phyloP scores from a whole-genome alignment of 2,797 vertebrate genomes.

The Myotis myotis region DNA sequence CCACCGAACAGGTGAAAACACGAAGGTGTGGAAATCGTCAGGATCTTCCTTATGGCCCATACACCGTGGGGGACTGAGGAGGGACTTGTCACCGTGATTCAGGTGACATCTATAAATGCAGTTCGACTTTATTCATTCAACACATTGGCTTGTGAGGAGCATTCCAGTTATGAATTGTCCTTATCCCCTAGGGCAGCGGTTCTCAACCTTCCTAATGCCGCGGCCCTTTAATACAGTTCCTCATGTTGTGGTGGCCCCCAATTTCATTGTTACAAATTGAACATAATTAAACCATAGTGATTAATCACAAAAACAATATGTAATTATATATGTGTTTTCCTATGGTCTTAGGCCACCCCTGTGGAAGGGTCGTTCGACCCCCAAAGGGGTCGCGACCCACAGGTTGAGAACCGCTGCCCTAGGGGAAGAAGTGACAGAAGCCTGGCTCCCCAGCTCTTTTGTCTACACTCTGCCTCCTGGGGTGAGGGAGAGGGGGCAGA shows the following conservation, averaged over 20 bases:
- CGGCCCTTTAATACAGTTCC: too few relatives aligned
- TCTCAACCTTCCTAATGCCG: too few relatives aligned
- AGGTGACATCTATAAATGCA: not conserved
- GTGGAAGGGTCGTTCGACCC: too few relatives aligned
- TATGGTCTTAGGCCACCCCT: too few relatives aligned
- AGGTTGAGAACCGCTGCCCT: too few relatives aligned
- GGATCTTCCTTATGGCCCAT: not conserved
- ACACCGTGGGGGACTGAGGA: not conserved
- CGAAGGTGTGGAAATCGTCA: not conserved
- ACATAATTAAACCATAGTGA: too few relatives aligned
- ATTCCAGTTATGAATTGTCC: not conserved
- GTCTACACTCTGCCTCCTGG: not conserved
- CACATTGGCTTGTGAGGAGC: not conserved
- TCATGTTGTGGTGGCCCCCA: too few relatives aligned
- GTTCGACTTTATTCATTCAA: not conserved
- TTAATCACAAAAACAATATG: too few relatives aligned
- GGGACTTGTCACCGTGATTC: not conserved
- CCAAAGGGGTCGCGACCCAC: too few relatives aligned
- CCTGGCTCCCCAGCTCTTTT: not conserved
- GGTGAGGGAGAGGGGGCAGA: fast-evolving
- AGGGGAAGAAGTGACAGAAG: not conserved
- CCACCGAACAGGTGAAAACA: not conserved
- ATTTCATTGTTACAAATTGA: too few relatives aligned
- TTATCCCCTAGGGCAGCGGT: not conserved
- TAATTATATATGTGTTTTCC: too few relatives aligned